Evolutionary conservation across 2,888 invertebrate species (phyloP), one percentile per base, ranked within the genome.

Genomic region (Carcina quercana): DNA sequence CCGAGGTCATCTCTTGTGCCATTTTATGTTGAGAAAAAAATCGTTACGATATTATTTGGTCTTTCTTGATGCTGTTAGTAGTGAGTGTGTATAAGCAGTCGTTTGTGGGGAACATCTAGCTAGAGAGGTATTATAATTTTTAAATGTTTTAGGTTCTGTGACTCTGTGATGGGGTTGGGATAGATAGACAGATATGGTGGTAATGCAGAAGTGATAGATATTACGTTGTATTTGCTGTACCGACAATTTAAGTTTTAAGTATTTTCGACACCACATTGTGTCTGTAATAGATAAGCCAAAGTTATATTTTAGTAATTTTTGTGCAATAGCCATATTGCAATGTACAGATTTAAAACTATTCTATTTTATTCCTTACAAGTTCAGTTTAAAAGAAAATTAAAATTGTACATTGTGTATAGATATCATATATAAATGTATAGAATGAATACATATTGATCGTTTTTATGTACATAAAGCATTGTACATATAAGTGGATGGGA

Each of bases 251-350:
- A 47, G 49, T 52, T 58, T 50, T 53, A 47, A 20, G 52, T 60
- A 60, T 57, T 59, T 59, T 57, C 45, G 45, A 56, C 68, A 59
- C 63, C 60, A 38, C 30, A 38, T 47, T 48, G 65, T 69, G 72
- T 73, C 73, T 63, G 48, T 74, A 71, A 78, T 73, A 66, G 71
- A 72, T 76, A 79, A 80, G 78, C 82, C 82, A 82, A 82, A 83
- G 82, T 73, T 79, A 75, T 74, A 59, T 73, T 68, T n/a, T 76
- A 78, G 69, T 78, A 76, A 53, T 65, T 63, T n/a, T 73, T 72
- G 82, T 83, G 82, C 82, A 83, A 80, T 82, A 80, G 65, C 53
- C 59, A 51, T 61, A 76, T 82, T 82, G 80, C 80, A 68, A 71
- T 82, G 80, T 82, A 80, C 72, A 76, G 78, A 70, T 64, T 60